Evolutionary conservation across 2,888 invertebrate genomes (phyloP).

Genomic region (Drosophila lacicola): DNA sequence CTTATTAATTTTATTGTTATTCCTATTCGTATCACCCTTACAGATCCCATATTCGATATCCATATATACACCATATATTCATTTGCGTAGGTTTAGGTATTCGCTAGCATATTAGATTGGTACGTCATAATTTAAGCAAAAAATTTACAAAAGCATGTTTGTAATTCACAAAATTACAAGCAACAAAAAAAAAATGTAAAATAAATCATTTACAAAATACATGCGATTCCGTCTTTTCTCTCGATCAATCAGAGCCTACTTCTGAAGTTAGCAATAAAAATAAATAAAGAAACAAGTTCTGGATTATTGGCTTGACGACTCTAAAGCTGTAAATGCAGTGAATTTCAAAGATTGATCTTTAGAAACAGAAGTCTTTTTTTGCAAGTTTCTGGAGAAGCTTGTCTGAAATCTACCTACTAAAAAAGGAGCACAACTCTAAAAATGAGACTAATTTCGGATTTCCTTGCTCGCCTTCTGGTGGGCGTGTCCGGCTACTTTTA

Average conservation of each 20-base stretch:
- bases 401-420: too few species aligned
- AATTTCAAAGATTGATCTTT: too few species aligned
- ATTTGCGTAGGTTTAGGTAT: constrained; percentile 78
- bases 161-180: constrained; percentile 16
- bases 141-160: constrained; percentile 29
- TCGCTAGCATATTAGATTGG: constrained; percentile 63
- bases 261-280: background rate
- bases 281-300: background rate
- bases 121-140: constrained; percentile 66
- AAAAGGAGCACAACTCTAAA: too few species aligned
- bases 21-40: constrained; percentile 25
- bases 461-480: too few species aligned
- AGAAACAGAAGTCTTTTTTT: too few species aligned
- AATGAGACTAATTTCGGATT: too few species aligned
- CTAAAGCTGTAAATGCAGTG: too few species aligned
- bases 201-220: constrained; percentile 41
- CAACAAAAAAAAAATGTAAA: constrained; percentile 31
- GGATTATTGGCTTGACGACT: too few species aligned
- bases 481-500: too few species aligned
- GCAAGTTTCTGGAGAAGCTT: too few species aligned
- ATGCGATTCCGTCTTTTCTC: background rate
- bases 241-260: background rate
- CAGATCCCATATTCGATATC: constrained; percentile 29
- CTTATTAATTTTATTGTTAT: constrained; percentile 43
- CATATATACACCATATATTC: constrained; percentile 51